These are phyloP conservation scores for Tethea ocularis DNA, from an alignment of 2,888 invertebrate genomes.

Conservation along the genomic window DNA sequence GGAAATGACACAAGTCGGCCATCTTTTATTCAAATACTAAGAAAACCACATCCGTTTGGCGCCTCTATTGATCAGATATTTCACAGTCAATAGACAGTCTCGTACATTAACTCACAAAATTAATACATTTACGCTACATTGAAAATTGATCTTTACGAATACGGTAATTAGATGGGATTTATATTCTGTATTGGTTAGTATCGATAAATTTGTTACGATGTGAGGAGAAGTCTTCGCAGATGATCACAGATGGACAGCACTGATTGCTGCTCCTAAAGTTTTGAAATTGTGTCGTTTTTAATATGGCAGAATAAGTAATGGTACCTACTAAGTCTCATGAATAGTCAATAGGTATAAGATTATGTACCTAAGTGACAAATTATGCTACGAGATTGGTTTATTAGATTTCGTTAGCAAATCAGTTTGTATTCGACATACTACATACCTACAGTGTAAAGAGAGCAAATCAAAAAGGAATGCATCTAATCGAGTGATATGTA, in stretches of 20 bases:
- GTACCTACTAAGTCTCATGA: background rate
- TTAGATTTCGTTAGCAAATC: background rate
- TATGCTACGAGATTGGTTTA: background rate
- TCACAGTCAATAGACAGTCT: slow-evolving; percentile 41
- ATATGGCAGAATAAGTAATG: background rate
- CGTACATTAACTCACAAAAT: slow-evolving; percentile 18
- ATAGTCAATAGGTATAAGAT: background rate
- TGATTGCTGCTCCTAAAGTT: background rate
- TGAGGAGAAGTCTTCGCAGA: slow-evolving; percentile 13
- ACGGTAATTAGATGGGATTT: background rate
- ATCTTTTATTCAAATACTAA: slow-evolving; percentile 63
- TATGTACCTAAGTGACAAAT: background rate
- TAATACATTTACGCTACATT: slow-evolving; percentile 11
- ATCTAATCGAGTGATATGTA: no score
- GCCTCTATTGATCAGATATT: slow-evolving; percentile 48
- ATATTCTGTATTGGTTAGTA: background rate
- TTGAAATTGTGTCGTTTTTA: background rate
- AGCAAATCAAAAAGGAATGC: no score
- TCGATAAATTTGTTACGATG: slow-evolving; percentile 13
- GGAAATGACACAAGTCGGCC: slow-evolving; percentile 64
- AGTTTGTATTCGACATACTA: background rate
- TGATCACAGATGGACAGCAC: slow-evolving; percentile 15
- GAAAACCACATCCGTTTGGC: slow-evolving; percentile 62
- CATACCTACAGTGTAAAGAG: no score
- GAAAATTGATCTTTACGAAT: slow-evolving; percentile 16